These are phyloP conservation scores for Miltochrista miniata DNA, from an alignment of 2,888 invertebrate genomes.

Conservation along the genomic window DNA sequence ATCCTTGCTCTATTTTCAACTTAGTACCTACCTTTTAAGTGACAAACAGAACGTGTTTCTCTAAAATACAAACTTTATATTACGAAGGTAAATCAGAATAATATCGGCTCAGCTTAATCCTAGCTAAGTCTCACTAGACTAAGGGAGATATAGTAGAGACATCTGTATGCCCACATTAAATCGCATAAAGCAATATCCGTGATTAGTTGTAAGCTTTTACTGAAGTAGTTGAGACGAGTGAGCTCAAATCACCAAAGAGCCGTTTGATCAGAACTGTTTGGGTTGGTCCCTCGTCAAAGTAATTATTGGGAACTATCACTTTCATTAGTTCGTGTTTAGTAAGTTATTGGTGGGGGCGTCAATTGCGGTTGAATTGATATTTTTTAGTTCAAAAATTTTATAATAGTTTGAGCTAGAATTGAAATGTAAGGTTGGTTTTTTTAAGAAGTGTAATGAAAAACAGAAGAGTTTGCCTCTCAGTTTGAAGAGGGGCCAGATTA, in stretches of 20 bases:
- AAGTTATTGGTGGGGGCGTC: not conserved
- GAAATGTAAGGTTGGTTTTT: too few relatives aligned
- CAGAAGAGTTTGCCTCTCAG: too few relatives aligned
- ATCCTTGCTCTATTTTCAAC: too few relatives aligned
- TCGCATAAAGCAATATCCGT: not conserved
- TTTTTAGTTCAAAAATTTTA: too few relatives aligned
- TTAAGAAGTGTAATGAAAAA: too few relatives aligned
- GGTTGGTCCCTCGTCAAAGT: slow-evolving; percentile 22
- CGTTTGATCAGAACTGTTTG: slow-evolving; percentile 22
- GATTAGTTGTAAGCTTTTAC: slow-evolving; percentile 8
- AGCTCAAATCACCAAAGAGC: slow-evolving; percentile 13
- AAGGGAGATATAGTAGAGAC: not conserved
- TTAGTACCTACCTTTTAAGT: too few relatives aligned
- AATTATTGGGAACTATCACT: slow-evolving; percentile 16
- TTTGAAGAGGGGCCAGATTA: too few relatives aligned
- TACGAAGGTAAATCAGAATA: too few relatives aligned
- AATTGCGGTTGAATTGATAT: too few relatives aligned
- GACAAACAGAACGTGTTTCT: too few relatives aligned
- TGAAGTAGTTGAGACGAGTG: not conserved
- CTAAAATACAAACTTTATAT: too few relatives aligned
- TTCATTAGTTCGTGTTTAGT: slow-evolving; percentile 15
- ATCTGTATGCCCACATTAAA: not conserved
- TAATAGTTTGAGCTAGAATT: too few relatives aligned
- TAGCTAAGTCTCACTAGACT: not conserved
- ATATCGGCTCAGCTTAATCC: not conserved